Evolutionary conservation across 2,113 vertebrate species (phyloP), one percentile per base, ranked within the genome.

Genomic region (Notothenia rossii): DNA sequence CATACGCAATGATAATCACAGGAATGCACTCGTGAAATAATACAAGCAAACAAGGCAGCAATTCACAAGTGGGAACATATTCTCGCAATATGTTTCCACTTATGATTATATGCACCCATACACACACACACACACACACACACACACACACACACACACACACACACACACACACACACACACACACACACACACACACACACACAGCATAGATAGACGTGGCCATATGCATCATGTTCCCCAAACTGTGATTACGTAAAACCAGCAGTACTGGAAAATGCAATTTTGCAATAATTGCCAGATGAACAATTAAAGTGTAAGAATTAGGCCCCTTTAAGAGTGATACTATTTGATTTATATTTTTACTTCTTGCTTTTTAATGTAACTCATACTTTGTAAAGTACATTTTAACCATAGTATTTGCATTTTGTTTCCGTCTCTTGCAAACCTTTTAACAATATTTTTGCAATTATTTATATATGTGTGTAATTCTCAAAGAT

Each of bases 1-100:
- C 68, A 64, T 48, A 60, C 54, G 66, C 56, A 48, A 64, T 40
- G 65, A 78, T 68, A 81, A 84, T 86, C 61, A 78, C 58, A 71
- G 49, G 53, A 77, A 81, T 62, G 49, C 64, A 49, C 72, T 53
- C 13, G 17, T 62, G 61, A 65, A 65, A 11, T 63, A 62, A 85
- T 64, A 75, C 67, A 70, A n/a, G 73, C 72, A 63, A 75, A 75
- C 77, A 56, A 25, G 68, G 17, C 73, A 20, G 60, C 36, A 12
- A 66, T 53, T 76, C 20, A 65, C 60, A 73, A 29, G 61, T n/a
- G 10, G 51, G 40, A 85, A 63, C 67, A 81, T 50, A 53, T 68
- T 54, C 18, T 58, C 36, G 29, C 10, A 55, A 46, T 49, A 66
- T 75, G 72, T 58, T 43, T 50, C 45, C 12, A 40, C 25, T 29